Base-by-base conservation (phyloP, 1,140 invertebrate genomes). In the Aphidius gifuensis region DNA sequence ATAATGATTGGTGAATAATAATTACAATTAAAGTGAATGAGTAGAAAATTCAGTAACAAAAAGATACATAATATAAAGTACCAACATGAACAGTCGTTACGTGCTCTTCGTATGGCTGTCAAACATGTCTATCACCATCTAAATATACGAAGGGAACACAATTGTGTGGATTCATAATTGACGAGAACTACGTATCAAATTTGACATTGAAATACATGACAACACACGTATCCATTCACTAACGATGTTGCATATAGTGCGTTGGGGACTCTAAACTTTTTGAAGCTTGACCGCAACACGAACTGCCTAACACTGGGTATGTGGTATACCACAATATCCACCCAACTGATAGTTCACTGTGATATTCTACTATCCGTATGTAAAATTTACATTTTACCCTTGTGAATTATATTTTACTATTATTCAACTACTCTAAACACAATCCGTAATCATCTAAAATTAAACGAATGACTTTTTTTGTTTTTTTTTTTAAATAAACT, bases 151-250 rank as follows among this genome's bases (percentile, higher is more conserved):
- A 48, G 11, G 32, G 42, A 11, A 23, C 32, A 57, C 43, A 16
- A n/a, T 16, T 65, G 62, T 55, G 66, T 69, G 69, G 69, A 68
- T 73, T 67, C 70, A 73, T 72, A 73, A 72, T 71, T 73, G 70
- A 70, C 69, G 65, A 54, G 66, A 69, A 66, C 65, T 61, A 62
- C 58, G 59, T 65, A 64, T 71, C 64, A 70, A 73, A 70, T 71
- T 69, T 71, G 71, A 71, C 70, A 66, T 71, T 70, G 9, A 58
- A 70, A 67, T 66, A 69, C 70, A 51, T 67, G 69, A 61, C 61
- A 64, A 69, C 66, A 32, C 23, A 67, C 60, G 56, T 61, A 64
- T 58, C 40, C n/a, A 45, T 32, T 42, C 39, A 54, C 47, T 73
- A 69, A 71, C 67, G 69, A 69, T 53, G 63, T 53, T 11, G 46